These are phyloP conservation scores for Phalacrocorax carbo DNA, from an alignment of 2,113 vertebrate species.

Conservation along the genomic window DNA sequence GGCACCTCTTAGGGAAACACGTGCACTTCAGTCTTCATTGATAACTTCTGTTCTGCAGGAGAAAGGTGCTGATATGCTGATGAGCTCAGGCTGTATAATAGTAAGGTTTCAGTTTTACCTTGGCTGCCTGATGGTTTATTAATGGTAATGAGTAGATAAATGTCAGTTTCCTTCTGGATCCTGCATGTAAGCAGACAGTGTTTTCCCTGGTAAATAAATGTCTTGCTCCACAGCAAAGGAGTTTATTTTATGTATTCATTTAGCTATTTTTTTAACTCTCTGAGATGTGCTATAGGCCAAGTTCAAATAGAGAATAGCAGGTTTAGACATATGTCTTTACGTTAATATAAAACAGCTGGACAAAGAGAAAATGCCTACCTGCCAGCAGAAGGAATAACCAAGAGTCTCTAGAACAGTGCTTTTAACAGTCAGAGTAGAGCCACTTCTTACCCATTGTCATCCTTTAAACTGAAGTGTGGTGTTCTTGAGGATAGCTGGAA, in stretches of 20 bases:
- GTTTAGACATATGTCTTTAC: neutral
- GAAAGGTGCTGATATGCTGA: neutral
- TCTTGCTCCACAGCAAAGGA: neutral
- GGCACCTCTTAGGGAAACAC: neutral
- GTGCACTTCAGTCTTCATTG: neutral
- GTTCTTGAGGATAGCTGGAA: neutral
- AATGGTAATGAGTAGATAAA: neutral
- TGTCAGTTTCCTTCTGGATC: neutral
- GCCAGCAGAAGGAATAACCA: neutral
- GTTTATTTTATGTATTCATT: neutral
- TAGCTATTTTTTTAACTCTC: neutral
- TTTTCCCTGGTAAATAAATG: neutral
- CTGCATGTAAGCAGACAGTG: neutral
- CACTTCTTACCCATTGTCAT: neutral
- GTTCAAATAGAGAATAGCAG: neutral
- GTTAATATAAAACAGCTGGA: neutral
- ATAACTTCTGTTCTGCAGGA: neutral
- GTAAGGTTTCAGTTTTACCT: neutral
- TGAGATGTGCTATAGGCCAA: neutral
- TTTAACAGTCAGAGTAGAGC: neutral
- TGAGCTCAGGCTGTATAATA: neutral
- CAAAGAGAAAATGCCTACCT: neutral
- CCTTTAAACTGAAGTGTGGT: neutral
- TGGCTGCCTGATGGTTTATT: neutral
- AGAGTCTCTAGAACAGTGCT: neutral